Evolutionary conservation across 1,140 invertebrate genomes (phyloP), one percentile per base, ranked within the genome.

Genomic region (Phymorhynchus buccinoides): DNA sequence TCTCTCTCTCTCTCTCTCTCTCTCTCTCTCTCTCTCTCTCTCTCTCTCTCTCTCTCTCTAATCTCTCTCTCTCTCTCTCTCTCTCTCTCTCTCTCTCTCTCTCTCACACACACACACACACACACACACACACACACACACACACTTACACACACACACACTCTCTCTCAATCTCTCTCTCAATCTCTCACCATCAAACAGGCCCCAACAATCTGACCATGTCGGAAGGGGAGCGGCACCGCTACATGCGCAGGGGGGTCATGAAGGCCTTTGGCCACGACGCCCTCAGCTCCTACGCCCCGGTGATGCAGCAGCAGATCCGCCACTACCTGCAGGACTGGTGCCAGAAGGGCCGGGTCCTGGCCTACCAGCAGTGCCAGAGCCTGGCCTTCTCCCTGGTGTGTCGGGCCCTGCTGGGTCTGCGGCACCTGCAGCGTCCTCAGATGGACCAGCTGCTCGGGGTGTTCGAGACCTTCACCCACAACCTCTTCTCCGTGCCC

Each of bases 401-500:
- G 27, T 80, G 83, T 18, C 83, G 87, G 37, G 80, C 89, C 16
- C 84, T 92, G 30, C 56, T 90, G 3, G 92, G 92, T 3, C 88
- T 90, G 42, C 44, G 88, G 14, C 77, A 79, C 37, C 3, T 42
- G 75, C 6, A 32, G 30, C 16, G 75, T 7, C 75, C 41, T 14
- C 87, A 89, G 42, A 83, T 83, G 3, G 73, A 85, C 12, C 14
- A 86, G 9, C 77, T 92, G 18, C 77, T 88, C 16, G n/a, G 71
- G 4, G 83, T 88, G 0, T 92, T 91, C 84, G 79, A 88, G 75
- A 83, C 71, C 14, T 88, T 90, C 62, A 78, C 84, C 4, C 27
- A 88, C 48, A 90, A 88, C 77, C 84, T 91, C 37, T 90, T 91
- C 81, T 89, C 86, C 32, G 68, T 91, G 37, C 90, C 90, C 14